Evolutionary conservation across 2,888 invertebrate species (phyloP), one percentile per base, ranked within the genome.

Genomic region (Tiliacea aurago): DNA sequence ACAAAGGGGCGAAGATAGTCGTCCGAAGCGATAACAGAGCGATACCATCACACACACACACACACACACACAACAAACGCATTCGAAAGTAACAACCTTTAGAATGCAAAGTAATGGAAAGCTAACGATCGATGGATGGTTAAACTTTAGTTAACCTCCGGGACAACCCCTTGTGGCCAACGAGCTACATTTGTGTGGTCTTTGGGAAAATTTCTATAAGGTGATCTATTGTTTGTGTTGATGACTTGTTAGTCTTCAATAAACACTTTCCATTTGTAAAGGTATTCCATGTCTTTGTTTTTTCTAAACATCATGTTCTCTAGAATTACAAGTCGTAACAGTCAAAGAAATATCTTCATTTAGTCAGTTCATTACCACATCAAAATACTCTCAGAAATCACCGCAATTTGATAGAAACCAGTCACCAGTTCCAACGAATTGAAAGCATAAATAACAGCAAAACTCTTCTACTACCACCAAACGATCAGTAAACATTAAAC

Each of bases 1-100:
- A 93, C 93, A 93, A 92, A 92, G 92, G 89, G 87, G 91, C 89
- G 89, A 92, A 91, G 91, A 91, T 91, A 89, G 89, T 90, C 88
- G 89, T 88, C 86, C 83, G 83, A 81, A 74, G 85, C 89, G 92
- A 92, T 94, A 92, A 88, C 88, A 85, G 83, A 84, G 73, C 86
- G 93, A 93, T 93, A 90, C 78, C 81, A 90, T 91, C 89, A 83
- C 88, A 88, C 86, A 90, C 28, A 88, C 86, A 90, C 88, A 86
- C 89, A 83, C 88, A 88, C 86, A 90, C 28, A 88, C 86, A 90
- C 88, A 86, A 88, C 88, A 90, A 90, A 90, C 91, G 88, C 90
- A 90, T 91, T 93, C 92, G 95, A 95, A 94, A 93, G 93, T 88
- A 87, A 83, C 84, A 89, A 89, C 89, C 90, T 91, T 91, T 91